Conservation (phyloP, 2,888 invertebrate genomes). For the Meiosimyza decipiens region DNA sequence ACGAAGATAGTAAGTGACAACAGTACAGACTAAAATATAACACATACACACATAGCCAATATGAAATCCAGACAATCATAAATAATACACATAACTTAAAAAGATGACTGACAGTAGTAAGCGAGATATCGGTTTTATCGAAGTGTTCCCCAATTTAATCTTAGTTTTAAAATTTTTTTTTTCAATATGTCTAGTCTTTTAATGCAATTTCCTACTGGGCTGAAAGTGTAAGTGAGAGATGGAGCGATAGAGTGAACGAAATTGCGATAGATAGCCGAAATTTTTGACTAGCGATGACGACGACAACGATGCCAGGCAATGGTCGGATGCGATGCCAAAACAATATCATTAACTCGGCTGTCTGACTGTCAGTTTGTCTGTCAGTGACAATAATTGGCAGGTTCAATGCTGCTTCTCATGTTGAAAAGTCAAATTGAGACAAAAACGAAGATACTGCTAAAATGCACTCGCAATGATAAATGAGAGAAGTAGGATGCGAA, state of each 20-base stretch:
- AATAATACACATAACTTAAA: too few relatives aligned
- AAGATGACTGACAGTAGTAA: too few relatives aligned
- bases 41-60: neutral
- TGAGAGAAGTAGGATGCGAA: neutral
- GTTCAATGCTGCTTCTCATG: conserved; percentile 1
- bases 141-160: too few relatives aligned
- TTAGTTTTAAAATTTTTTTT: too few relatives aligned
- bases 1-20: neutral
- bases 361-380: conserved; percentile 33
- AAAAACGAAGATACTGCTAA: neutral
- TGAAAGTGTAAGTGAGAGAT: neutral
- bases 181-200: too few relatives aligned
- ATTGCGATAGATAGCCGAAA: neutral
- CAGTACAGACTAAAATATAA: neutral
- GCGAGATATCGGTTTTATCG: too few relatives aligned
- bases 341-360: neutral
- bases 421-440: conserved; percentile 10
- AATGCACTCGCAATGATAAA: neutral
- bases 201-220: too few relatives aligned
- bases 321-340: neutral
- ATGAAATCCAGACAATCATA: neutral
- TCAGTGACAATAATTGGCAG: conserved; percentile 39
- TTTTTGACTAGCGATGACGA: neutral
- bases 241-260: neutral
- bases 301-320: neutral